Base-by-base conservation (phyloP, 2,797 vertebrate species). In the Cynodonichthys magdalenae region DNA sequence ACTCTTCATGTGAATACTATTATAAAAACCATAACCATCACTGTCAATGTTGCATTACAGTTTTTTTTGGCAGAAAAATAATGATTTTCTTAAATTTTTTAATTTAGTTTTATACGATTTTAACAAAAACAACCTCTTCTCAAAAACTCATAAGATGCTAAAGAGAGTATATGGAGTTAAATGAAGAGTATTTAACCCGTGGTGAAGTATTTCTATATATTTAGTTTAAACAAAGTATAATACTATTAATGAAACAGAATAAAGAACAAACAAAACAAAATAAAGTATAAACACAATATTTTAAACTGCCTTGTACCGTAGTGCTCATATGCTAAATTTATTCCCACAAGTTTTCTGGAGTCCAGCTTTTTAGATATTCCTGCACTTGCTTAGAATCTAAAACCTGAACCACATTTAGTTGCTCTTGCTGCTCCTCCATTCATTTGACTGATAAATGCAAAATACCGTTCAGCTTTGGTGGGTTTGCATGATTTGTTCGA, bases 311-410 rank as follows among this genome's bases (percentile, higher is more conserved):
- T 46, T 44, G 17, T 44, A 44, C 41, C 6, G 6, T n/a, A 46
- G n/a, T 19, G 17, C 18, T 19, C 44, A 3, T 14, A 39, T 12
- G 12, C 12, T 6, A 31, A 31, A 31, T 7, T 31, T 5, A 31
- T 31, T 31, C 31, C 6, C 6, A 31, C 31, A 6, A 4, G 36
- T 39, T 39, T 3, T 12, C 0, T 12, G 11, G 36, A 39, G 36
- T 39, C 3, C 36, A 39, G 36, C 11, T 39, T 39, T 39, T 12
- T 39, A 39, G 10, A 10, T 41, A 17, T 31, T 57, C 9, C 92
- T 95, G 92, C 95, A 95, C 93, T 93, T 95, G 93, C 93, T 94
- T 94, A 89, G 94, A 91, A 89, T 94, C 92, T 92, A 90, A 94
- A 91, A 91, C 84, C 89, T 83, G 81, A 20, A 34, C 51, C 74